These are phyloP conservation scores for Lysiphlebus fabarum DNA, from an alignment of 1,140 invertebrate genomes.

Conservation along the genomic window DNA sequence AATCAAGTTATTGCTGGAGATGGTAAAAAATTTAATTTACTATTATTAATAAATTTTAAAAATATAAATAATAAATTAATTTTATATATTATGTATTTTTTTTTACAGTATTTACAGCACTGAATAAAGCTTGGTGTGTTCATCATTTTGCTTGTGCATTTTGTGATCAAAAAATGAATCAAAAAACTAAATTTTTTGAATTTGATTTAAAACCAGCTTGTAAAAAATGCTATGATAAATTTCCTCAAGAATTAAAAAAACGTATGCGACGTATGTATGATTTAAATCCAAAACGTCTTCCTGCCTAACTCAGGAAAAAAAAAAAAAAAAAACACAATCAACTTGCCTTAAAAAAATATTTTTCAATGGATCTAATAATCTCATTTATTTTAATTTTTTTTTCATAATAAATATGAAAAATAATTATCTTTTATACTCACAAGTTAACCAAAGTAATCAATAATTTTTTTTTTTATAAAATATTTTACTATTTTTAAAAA, in stretches of 20 bases:
- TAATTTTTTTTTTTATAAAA: too few relatives aligned
- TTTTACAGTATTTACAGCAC: conserved; percentile 85
- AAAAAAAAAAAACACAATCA: too few relatives aligned
- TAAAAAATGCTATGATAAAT: conserved; percentile 97
- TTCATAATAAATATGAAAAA: too few relatives aligned
- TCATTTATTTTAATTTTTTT: too few relatives aligned
- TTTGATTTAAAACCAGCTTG: conserved; percentile 97
- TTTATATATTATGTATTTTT: conserved; percentile 24
- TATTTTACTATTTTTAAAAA: too few relatives aligned
- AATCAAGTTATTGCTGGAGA: conserved; percentile 97
- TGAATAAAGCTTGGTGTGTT: conserved; percentile 99
- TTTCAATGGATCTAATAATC: too few relatives aligned
- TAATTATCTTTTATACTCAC: too few relatives aligned
- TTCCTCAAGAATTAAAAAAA: conserved; percentile 90
- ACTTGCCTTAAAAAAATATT: too few relatives aligned
- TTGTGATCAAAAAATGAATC: conserved; percentile 96
- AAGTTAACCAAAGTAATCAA: too few relatives aligned
- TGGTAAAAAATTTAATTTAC: conserved; percentile 72
- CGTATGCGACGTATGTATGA: conserved; percentile 78
- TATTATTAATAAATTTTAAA: too few relatives aligned
- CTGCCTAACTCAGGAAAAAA: conserved; percentile 38
- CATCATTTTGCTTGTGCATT: conserved; percentile 98
- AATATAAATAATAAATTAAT: too few relatives aligned
- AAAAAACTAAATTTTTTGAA: conserved; percentile 99
- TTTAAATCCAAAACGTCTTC: conserved; percentile 60